Conservation (phyloP, 2,888 invertebrate species). For the Lycophotia porphyrea region DNA sequence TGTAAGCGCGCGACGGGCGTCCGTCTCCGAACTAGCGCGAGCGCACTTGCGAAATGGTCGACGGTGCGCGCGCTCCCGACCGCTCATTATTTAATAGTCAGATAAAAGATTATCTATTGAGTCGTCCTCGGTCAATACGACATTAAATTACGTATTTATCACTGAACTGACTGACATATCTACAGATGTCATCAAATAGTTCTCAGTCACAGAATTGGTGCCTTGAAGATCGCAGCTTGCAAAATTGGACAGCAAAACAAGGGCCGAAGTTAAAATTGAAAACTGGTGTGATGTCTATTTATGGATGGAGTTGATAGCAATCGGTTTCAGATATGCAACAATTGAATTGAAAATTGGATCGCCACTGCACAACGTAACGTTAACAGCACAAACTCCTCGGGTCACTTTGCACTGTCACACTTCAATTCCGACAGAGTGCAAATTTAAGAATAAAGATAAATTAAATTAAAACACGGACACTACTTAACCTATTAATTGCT, state of each 20-base stretch:
- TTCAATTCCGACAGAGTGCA: not conserved
- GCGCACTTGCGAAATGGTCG: constrained; percentile 73
- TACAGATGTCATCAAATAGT: constrained; percentile 58
- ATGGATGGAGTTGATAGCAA: constrained; percentile 8
- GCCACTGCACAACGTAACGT: constrained; percentile 10
- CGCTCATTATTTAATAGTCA: constrained; percentile 87
- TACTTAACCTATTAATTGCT: constrained; percentile 44
- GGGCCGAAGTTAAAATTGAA: constrained; percentile 6
- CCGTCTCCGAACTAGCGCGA: constrained; percentile 72
- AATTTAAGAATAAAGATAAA: constrained; percentile 23
- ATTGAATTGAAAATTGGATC: constrained; percentile 7
- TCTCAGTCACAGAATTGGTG: constrained; percentile 15
- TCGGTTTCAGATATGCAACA: constrained; percentile 2
- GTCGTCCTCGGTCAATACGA: constrained; percentile 85
- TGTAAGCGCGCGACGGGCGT: constrained; percentile 58
- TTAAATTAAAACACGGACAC: constrained; percentile 36
- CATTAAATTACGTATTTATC: constrained; percentile 79
- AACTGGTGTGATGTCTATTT: constrained; percentile 16
- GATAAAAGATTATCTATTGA: constrained; percentile 89
- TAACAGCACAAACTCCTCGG: not conserved
- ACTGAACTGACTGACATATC: constrained; percentile 68
- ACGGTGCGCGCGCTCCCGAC: constrained; percentile 70
- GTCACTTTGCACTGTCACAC: constrained; percentile 13
- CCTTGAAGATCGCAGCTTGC: not conserved
- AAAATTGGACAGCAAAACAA: constrained; percentile 5